Base-by-base conservation (phyloP, 2,797 vertebrate species). In the Crax fasciolata region DNA sequence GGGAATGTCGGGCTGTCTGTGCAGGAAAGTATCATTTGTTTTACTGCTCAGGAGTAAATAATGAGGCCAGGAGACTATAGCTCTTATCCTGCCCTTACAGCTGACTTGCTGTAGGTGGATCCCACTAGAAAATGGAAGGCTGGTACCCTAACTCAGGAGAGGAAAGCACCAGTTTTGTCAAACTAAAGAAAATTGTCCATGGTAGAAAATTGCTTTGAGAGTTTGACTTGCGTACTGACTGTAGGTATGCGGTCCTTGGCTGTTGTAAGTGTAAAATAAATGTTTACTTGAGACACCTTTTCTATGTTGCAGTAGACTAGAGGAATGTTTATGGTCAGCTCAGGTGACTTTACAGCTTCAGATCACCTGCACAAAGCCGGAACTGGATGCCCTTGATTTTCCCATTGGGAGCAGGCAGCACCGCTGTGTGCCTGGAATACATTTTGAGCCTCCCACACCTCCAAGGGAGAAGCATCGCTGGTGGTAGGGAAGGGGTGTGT, bases 401-500 rank as follows among this genome's bases (percentile, higher is more conserved):
- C 59, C 70, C 80, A 44, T 27, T 83, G 52, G 1, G 44, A 67
- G 63, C 67, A 81, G 55, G 62, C 87, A 72, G 73, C 68, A 55
- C 63, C 83, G 48, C 39, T 15, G 48, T 32, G 70, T 48, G 11
- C 23, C 15, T 59, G 59, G 79, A 86, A 46, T 57, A 52, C 15
- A 73, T 43, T 73, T 62, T 41, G 32, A 87, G 83, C 87, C 89
- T 93, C 92, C 94, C 94, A 94, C 85, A 71, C 20, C 89, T 88
- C 66, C 24, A 46, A 46, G 84, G 63, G 71, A 6, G 35, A 74
- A 89, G 89, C 89, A 15, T 92, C 32, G 89, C 94, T 93, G 92
- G 87, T 84, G 96, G 91, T 88, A 91, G 94, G 43, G 35, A 54
- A 94, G 90, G 59, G 96, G 92, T 94, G 93, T 95, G 92, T 73